Conservation (phyloP, 2,888 invertebrate genomes). For the Nomada flava region DNA sequence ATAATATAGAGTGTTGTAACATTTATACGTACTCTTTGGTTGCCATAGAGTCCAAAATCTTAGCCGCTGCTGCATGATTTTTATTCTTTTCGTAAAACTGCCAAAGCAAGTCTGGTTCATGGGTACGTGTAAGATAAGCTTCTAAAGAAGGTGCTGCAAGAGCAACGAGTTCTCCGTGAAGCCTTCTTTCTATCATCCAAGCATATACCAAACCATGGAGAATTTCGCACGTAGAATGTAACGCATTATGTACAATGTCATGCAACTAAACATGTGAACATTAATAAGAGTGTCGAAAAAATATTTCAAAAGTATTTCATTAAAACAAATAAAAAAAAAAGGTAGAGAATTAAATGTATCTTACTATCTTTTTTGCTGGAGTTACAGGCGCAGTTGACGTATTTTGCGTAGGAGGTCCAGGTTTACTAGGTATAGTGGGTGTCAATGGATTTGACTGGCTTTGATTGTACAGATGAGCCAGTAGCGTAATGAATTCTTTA, state of each 20-base stretch:
- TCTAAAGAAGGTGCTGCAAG: conserved; percentile 90
- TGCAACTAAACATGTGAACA: conserved; percentile 84
- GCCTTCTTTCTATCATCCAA: conserved; percentile 93
- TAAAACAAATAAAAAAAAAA: not conserved
- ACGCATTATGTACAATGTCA: conserved; percentile 88
- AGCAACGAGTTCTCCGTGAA: conserved; percentile 89
- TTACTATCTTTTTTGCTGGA: conserved; percentile 80
- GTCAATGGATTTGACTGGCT: conserved; percentile 85
- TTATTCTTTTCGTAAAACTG: conserved; percentile 97
- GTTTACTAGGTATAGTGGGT: conserved; percentile 83
- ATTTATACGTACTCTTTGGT: conserved; percentile 86
- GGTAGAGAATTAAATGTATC: not conserved
- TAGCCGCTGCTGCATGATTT: conserved; percentile 96
- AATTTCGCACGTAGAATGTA: conserved; percentile 92
- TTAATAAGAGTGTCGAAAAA: conserved; percentile 16
- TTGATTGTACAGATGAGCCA: conserved; percentile 89
- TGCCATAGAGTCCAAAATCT: conserved; percentile 94
- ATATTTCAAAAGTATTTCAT: not conserved
- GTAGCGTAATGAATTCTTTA: conserved; percentile 92
- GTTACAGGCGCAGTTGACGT: conserved; percentile 67
- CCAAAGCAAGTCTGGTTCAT: conserved; percentile 88
- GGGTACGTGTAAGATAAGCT: conserved; percentile 87
- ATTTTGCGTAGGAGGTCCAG: conserved; percentile 80
- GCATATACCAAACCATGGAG: conserved; percentile 96
- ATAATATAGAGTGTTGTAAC: not conserved